phyloP scores from a whole-genome alignment of 2,113 vertebrate genomes.

The Junco hyemalis region DNA sequence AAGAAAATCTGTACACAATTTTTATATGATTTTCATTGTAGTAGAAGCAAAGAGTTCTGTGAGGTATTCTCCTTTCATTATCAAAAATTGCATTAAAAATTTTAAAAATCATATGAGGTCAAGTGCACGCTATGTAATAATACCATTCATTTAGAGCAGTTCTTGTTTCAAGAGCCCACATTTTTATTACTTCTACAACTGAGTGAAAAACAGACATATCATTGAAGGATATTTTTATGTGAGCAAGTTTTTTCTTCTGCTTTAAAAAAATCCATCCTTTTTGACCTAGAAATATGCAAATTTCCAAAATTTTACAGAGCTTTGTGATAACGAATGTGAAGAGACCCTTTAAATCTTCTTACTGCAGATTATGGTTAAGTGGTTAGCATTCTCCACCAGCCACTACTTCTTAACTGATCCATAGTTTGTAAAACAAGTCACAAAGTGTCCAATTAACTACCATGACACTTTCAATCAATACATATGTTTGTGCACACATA shows the following conservation, averaged over 20 bases:
- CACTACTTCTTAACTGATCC: background rate
- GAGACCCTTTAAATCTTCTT: background rate
- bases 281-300: background rate
- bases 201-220: background rate
- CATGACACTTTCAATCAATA: background rate
- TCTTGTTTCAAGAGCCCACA: background rate
- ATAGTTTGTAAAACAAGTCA: background rate
- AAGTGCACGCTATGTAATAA: background rate
- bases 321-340: background rate
- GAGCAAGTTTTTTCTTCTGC: background rate
- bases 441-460: background rate
- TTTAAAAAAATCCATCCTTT: background rate
- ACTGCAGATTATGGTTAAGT: background rate
- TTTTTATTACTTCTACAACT: background rate
- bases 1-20: background rate
- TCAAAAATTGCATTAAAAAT: background rate
- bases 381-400: background rate
- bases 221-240: background rate
- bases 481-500: background rate
- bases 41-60: background rate
- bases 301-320: background rate
- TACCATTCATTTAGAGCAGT: background rate
- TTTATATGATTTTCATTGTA: background rate
- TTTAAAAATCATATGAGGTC: background rate
- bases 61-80: background rate